These are phyloP conservation scores for Apamea sordens DNA, from an alignment of 2,888 invertebrate genomes.

Conservation along the genomic window DNA sequence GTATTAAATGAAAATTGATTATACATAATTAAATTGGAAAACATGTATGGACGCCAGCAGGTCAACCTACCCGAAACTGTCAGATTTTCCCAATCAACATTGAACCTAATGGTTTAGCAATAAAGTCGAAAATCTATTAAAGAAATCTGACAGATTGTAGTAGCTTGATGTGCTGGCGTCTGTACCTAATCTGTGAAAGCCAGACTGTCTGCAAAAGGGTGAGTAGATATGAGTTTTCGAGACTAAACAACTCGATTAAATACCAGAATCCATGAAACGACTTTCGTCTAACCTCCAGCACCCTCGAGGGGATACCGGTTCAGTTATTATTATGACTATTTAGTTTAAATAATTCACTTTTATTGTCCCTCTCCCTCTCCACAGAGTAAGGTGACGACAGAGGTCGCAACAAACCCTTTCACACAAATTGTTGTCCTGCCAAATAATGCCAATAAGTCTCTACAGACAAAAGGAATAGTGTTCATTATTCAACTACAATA, in stretches of 20 bases:
- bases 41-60: no score
- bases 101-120: no score
- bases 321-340: conserved; percentile 19
- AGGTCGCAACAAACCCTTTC: conserved; percentile 46
- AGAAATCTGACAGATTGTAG: no score
- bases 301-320: background rate
- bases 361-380: conserved; percentile 28
- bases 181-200: background rate
- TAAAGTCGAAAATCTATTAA: no score
- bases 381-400: conserved; percentile 26
- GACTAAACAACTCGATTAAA: conserved; percentile 3
- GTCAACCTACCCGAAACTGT: no score
- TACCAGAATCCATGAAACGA: background rate
- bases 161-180: no score
- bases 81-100: no score
- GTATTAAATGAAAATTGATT: background rate
- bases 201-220: background rate
- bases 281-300: conserved; percentile 34
- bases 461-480: conserved; percentile 50
- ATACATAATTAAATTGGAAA: background rate
- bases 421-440: conserved; percentile 48
- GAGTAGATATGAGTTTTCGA: background rate
- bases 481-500: conserved; percentile 57
- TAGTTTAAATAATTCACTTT: conserved; percentile 42
- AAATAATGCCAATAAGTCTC: conserved; percentile 56